Percentiles rank a stretch among this genome's conserved stretches.
Conservation (phyloP, 2,797 vertebrate species). For the Anableps anableps region DNA sequence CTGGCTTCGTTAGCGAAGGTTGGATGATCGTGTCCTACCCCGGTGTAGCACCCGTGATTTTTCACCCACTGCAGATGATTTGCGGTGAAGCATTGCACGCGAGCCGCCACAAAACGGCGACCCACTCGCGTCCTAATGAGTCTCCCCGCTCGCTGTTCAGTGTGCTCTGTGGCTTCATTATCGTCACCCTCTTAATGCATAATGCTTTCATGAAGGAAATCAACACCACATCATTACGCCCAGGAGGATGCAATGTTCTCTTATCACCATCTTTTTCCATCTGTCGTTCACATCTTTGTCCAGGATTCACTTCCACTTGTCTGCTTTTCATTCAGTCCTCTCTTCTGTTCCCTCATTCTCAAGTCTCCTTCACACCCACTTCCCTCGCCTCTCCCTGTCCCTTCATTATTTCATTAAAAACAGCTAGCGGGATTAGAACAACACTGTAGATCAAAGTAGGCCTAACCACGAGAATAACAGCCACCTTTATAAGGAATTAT, state of each 20-base stretch:
- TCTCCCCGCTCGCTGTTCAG: slow-evolving; percentile 52
- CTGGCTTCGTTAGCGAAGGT: slow-evolving; percentile 67
- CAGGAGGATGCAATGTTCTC: slow-evolving; percentile 27
- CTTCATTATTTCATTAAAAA: slow-evolving; percentile 47
- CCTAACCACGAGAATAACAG: slow-evolving; percentile 52
- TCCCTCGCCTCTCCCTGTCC: slow-evolving; percentile 9
- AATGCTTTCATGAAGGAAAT: slow-evolving; percentile 66
- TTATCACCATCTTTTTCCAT: slow-evolving; percentile 6
- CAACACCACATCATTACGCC: slow-evolving; percentile 70
- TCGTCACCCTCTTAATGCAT: slow-evolving; percentile 61
- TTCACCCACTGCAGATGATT: slow-evolving; percentile 26
- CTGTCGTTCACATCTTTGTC: slow-evolving; percentile 6
- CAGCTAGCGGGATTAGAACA: slow-evolving; percentile 43
- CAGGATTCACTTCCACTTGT: slow-evolving; percentile 14
- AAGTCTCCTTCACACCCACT: slow-evolving; percentile 38
- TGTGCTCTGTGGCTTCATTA: slow-evolving; percentile 66
- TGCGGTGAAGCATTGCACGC: slow-evolving; percentile 14
- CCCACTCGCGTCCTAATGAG: slow-evolving; percentile 64
- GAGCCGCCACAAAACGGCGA: slow-evolving; percentile 40
- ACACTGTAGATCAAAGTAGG: slow-evolving; percentile 34
- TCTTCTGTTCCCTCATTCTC: slow-evolving; percentile 2
- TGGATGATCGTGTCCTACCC: slow-evolving; percentile 46
- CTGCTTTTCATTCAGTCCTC: not conserved
- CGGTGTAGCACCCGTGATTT: slow-evolving; percentile 29
- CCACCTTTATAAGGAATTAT: slow-evolving; percentile 41